phyloP scores from a whole-genome alignment of 2,888 invertebrate species.

The Synergus laeviventris region DNA sequence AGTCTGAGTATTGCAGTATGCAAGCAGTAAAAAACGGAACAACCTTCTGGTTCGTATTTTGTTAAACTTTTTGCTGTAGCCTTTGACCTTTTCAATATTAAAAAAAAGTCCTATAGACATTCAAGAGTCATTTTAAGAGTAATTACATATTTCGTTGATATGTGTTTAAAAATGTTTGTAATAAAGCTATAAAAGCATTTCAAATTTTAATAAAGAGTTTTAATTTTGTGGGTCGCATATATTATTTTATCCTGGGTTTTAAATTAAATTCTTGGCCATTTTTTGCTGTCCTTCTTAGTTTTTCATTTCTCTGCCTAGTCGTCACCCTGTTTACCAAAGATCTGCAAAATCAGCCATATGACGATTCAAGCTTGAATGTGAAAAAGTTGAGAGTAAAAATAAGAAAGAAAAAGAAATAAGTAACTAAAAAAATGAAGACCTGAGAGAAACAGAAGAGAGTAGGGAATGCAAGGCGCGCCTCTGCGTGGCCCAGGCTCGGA shows the following conservation, averaged over 20 bases:
- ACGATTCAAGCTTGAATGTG: constrained; percentile 15
- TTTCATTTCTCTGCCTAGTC: too few species aligned
- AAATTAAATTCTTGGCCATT: too few species aligned
- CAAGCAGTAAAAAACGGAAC: constrained; percentile 14
- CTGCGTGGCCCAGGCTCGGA: constrained; percentile 43
- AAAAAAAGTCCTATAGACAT: background rate
- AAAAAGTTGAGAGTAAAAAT: constrained; percentile 16
- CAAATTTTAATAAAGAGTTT: background rate
- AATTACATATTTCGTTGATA: background rate
- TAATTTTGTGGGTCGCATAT: too few species aligned
- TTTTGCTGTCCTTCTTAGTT: too few species aligned
- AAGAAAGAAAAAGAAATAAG: constrained; percentile 8
- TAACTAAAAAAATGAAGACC: constrained; percentile 35
- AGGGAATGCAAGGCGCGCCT: constrained; percentile 24
- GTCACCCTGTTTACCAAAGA: too few species aligned
- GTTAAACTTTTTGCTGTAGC: constrained; percentile 8
- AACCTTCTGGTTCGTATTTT: constrained; percentile 21
- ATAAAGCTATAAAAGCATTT: background rate
- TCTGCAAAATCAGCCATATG: constrained; percentile 11
- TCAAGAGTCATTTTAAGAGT: background rate
- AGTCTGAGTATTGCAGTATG: background rate
- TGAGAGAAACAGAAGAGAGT: constrained; percentile 10
- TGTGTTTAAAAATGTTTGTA: background rate
- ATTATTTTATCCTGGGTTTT: too few species aligned
- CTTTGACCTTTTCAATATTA: constrained; percentile 16